Conservation (phyloP, 2,113 vertebrate species). For the Furnarius figulus region DNA sequence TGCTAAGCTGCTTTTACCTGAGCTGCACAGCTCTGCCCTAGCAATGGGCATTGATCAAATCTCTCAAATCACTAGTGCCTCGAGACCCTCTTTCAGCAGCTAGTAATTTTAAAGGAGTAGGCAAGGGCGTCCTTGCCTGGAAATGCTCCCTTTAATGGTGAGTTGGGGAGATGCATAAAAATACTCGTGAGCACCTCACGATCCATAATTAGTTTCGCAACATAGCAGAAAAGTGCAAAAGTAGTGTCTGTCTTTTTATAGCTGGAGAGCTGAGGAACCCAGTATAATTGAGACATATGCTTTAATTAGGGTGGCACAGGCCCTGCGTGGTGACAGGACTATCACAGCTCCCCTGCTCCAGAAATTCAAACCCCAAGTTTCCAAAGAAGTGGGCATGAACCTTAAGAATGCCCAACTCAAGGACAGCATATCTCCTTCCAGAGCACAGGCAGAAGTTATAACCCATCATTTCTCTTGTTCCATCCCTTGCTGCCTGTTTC, state of each 20-base stretch:
- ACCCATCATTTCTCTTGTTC: not conserved
- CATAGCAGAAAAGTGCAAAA: not conserved
- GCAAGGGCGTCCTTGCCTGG: not conserved
- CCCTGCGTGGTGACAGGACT: not conserved
- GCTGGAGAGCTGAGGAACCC: not conserved
- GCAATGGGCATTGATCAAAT: not conserved
- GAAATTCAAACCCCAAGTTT: not conserved
- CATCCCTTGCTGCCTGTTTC: not conserved
- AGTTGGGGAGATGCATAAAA: not conserved
- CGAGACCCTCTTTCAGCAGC: not conserved
- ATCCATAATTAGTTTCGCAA: constrained; percentile 4
- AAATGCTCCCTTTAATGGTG: not conserved
- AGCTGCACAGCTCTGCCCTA: not conserved
- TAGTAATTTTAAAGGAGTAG: not conserved
- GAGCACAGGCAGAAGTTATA: not conserved
- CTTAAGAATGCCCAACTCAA: not conserved
- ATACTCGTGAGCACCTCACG: not conserved
- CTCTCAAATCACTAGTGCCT: not conserved
- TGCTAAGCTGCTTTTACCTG: not conserved
- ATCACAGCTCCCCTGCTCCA: not conserved
- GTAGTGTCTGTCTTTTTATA: constrained; percentile 21
- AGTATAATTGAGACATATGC: constrained; percentile 16
- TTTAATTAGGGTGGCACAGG: constrained; percentile 1
- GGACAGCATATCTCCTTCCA: not conserved
- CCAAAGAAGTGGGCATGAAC: not conserved